These are phyloP conservation scores for Chloroclysta siterata DNA, from an alignment of 2,888 invertebrate genomes.

Conservation along the genomic window DNA sequence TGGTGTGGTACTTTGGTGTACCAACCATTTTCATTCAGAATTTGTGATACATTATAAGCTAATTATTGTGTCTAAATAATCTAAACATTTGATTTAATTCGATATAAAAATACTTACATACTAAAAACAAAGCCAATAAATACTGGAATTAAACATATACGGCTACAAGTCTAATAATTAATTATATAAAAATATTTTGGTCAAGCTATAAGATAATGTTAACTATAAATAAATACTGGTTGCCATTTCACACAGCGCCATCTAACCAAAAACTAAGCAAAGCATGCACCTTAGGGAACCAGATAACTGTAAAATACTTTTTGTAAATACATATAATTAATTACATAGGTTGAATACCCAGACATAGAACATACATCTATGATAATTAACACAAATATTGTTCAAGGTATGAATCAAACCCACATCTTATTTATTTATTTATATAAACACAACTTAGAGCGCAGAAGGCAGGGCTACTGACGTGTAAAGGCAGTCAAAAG, in stretches of 20 bases:
- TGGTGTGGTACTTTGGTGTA: neutral
- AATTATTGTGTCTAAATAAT: constrained; percentile 29
- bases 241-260: neutral
- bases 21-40: neutral
- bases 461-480: neutral
- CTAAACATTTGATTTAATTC: constrained; percentile 18
- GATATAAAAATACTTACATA: constrained; percentile 31
- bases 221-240: neutral
- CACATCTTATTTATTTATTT: too few relatives aligned
- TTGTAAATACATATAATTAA: neutral
- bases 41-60: constrained; percentile 39
- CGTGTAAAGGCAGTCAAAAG: neutral
- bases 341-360: too few relatives aligned
- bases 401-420: neutral
- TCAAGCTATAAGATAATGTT: constrained; percentile 7
- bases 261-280: neutral
- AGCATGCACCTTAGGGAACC: neutral
- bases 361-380: neutral
- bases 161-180: constrained; percentile 16
- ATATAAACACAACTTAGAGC: neutral
- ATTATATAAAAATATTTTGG: constrained; percentile 35
- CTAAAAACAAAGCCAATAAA: constrained; percentile 45
- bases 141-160: constrained; percentile 48
- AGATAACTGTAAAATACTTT: too few relatives aligned
- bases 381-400: neutral